Percentiles rank a stretch among this genome's conserved stretches.
Evolutionary conservation across 2,113 vertebrate genomes (phyloP).

Genomic region (Phrynosoma platyrhinos): DNA sequence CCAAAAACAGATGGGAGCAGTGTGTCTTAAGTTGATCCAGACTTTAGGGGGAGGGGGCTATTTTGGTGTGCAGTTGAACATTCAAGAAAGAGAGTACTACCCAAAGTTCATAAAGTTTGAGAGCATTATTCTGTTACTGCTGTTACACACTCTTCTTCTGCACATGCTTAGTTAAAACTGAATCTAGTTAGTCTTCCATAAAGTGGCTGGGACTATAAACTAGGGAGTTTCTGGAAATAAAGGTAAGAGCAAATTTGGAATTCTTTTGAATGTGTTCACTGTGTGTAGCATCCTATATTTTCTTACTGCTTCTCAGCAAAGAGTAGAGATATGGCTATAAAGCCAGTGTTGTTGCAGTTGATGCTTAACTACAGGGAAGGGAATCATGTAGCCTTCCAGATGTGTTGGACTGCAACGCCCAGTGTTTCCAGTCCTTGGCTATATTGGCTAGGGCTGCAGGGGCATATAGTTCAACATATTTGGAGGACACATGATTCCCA

Average conservation of each 20-base stretch:
- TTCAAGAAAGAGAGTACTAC: neutral
- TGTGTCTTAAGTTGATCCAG: neutral
- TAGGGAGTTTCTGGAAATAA: neutral
- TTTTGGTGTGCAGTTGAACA: neutral
- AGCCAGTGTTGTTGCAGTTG: neutral
- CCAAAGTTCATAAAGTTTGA: neutral
- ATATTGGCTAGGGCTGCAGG: too few relatives aligned
- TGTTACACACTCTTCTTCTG: neutral
- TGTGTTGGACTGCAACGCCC: too few relatives aligned
- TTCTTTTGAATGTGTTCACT: neutral
- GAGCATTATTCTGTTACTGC: neutral
- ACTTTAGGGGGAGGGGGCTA: neutral
- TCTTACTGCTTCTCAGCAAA: neutral
- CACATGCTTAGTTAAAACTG: neutral
- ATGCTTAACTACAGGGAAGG: too few relatives aligned
- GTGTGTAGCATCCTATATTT: neutral
- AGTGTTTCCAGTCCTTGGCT: too few relatives aligned
- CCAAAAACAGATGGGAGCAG: neutral
- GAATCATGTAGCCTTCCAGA: neutral
- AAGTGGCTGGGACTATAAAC: neutral
- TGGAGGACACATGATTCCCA: too few relatives aligned
- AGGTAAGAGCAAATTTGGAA: neutral
- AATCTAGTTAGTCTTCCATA: neutral
- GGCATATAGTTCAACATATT: too few relatives aligned
- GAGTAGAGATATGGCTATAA: neutral